Conservation (phyloP, 2,888 invertebrate species). For the Drosophila merina region DNA sequence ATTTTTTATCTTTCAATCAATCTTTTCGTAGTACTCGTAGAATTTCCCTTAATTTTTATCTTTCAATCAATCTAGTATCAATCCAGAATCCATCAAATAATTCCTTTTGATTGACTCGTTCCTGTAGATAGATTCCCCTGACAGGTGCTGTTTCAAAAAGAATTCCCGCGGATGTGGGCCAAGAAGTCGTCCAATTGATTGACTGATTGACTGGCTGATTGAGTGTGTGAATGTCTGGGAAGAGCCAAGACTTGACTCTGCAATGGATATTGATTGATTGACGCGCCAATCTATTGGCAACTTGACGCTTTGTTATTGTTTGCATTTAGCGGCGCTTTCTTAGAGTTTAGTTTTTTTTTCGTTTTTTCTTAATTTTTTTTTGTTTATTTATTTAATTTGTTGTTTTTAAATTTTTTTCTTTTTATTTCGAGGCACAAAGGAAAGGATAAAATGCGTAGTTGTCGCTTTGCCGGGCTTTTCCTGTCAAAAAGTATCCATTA, state of each 20-base stretch:
- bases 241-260: conserved; percentile 21
- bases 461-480: conserved; percentile 3
- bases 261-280: conserved; percentile 36
- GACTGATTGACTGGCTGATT: not conserved
- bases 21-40: not conserved
- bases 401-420: conserved; percentile 3
- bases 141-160: conserved; percentile 37
- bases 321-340: conserved; percentile 19
- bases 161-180: conserved; percentile 26
- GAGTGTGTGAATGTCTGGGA: conserved; percentile 11
- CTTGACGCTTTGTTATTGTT: conserved; percentile 56
- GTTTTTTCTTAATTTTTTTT: not conserved
- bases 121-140: conserved; percentile 18
- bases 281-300: conserved; percentile 52
- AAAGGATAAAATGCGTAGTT: conserved; percentile 21
- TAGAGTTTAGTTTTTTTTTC: not conserved
- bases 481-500: conserved; percentile 21
- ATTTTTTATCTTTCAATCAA: too few relatives aligned
- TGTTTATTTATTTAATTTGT: not conserved
- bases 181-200: conserved; percentile 33
- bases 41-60: not conserved
- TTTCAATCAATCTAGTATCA: not conserved
- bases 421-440: conserved; percentile 12
- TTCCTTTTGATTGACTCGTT: conserved; percentile 11
- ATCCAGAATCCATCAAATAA: not conserved